phyloP scores from a whole-genome alignment of 2,113 vertebrate genomes.

The Chauna torquata region DNA sequence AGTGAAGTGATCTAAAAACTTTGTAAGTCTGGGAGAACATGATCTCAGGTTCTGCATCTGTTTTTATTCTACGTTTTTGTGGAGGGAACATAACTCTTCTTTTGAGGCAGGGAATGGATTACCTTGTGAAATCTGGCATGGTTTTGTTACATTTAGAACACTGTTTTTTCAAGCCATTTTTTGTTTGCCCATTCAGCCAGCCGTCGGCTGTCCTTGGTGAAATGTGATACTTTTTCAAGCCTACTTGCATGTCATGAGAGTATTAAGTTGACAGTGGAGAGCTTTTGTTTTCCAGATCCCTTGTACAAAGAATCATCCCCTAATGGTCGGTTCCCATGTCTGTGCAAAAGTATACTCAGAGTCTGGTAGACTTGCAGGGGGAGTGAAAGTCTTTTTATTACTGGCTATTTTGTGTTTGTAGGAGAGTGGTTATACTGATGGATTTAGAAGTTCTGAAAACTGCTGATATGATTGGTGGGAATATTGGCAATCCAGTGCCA shows the following conservation, averaged over 20 bases:
- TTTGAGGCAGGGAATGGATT: neutral
- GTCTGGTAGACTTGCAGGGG: neutral
- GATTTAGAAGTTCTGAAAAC: slow-evolving; percentile 87
- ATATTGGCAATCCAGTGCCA: slow-evolving; percentile 89
- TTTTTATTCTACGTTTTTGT: neutral
- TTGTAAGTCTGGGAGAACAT: fast-evolving
- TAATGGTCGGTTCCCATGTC: neutral
- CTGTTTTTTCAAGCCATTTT: neutral
- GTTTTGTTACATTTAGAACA: neutral
- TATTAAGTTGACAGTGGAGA: neutral
- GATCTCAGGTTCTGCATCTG: neutral
- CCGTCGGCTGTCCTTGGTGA: neutral
- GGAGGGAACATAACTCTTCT: neutral
- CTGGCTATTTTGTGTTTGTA: slow-evolving; percentile 63
- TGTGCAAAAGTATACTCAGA: neutral
- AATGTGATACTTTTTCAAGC: neutral
- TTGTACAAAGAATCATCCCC: neutral
- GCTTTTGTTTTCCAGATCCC: neutral
- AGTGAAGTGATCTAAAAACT: neutral
- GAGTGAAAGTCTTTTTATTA: neutral
- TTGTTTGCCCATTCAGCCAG: neutral
- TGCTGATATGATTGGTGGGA: slow-evolving; percentile 79
- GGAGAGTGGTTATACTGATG: slow-evolving; percentile 93
- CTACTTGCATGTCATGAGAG: neutral
- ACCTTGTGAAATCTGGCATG: neutral